These are phyloP conservation scores for Dendrophyllia cribrosa DNA, from an alignment of 64 coral and sea anemone species.

Conservation along the genomic window DNA sequence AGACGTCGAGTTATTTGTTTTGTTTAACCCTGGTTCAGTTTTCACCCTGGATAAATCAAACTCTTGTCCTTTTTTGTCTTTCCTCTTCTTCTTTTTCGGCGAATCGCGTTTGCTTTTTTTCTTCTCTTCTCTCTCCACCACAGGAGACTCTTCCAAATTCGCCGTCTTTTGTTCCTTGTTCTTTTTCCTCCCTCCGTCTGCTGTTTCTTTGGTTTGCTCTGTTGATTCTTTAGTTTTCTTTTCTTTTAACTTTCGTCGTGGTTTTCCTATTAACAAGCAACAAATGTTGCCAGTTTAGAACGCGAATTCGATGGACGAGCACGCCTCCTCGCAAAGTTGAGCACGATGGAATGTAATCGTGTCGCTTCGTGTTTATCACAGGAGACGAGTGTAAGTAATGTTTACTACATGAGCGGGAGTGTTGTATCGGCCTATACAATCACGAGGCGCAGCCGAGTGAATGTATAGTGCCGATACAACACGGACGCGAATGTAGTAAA, in stretches of 20 bases:
- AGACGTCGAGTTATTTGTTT: too few relatives aligned
- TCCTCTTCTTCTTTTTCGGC: slow-evolving; percentile 6
- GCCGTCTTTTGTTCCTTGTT: neutral
- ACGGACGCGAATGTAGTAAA: too few relatives aligned
- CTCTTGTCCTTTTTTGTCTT: neutral
- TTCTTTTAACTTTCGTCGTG: neutral
- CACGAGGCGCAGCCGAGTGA: too few relatives aligned
- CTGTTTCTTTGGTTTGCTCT: neutral
- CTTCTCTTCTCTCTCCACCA: too few relatives aligned
- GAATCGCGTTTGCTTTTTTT: neutral
- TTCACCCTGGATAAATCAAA: neutral
- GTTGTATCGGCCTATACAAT: too few relatives aligned
- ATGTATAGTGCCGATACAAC: too few relatives aligned
- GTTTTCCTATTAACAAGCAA: neutral
- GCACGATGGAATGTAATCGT: too few relatives aligned
- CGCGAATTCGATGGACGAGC: neutral
- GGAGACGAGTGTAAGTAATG: too few relatives aligned
- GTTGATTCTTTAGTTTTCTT: neutral
- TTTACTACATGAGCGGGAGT: too few relatives aligned
- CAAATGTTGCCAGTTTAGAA: neutral
- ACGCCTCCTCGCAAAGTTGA: too few relatives aligned
- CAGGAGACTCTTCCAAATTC: neutral
- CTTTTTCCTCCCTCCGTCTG: too few relatives aligned
- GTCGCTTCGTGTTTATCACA: too few relatives aligned
- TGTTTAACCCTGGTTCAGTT: neutral